Conservation (phyloP, 2,113 vertebrate genomes). For the Gambusia affinis region DNA sequence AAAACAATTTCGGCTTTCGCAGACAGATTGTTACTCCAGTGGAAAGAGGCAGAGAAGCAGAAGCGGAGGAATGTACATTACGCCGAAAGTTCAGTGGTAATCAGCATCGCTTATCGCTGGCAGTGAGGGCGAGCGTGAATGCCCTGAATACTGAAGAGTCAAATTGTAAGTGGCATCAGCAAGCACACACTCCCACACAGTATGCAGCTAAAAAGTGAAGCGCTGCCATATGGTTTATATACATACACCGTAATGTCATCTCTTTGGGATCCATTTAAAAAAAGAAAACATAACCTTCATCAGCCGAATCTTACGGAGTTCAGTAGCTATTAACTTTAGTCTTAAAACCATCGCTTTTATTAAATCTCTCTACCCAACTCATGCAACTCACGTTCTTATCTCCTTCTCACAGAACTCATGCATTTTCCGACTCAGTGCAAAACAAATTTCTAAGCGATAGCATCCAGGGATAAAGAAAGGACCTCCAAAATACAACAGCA, state of each 20-base stretch:
- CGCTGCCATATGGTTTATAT: constrained; percentile 9
- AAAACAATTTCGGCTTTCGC: constrained; percentile 55
- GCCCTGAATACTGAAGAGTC: constrained; percentile 59
- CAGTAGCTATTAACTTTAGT: background rate
- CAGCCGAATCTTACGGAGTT: background rate
- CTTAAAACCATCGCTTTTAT: background rate
- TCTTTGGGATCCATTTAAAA: background rate
- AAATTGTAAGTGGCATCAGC: constrained; percentile 45
- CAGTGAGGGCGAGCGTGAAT: constrained; percentile 49
- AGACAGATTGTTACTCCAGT: constrained; percentile 55
- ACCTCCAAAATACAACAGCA: background rate
- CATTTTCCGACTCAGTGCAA: background rate
- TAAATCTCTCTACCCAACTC: background rate
- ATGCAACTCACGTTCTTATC: background rate
- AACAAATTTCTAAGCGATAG: background rate
- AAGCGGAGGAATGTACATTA: constrained; percentile 42
- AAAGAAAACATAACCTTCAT: background rate
- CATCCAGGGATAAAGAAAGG: background rate
- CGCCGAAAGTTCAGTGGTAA: constrained; percentile 61
- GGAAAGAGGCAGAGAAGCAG: constrained; percentile 41
- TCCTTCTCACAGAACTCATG: background rate
- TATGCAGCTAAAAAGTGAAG: constrained; percentile 18
- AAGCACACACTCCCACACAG: constrained; percentile 32
- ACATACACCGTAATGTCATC: constrained; percentile 7
- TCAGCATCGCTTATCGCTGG: constrained; percentile 66